These are phyloP conservation scores for Micrastur ruficollis DNA, from an alignment of 2,797 vertebrate species.

Conservation along the genomic window DNA sequence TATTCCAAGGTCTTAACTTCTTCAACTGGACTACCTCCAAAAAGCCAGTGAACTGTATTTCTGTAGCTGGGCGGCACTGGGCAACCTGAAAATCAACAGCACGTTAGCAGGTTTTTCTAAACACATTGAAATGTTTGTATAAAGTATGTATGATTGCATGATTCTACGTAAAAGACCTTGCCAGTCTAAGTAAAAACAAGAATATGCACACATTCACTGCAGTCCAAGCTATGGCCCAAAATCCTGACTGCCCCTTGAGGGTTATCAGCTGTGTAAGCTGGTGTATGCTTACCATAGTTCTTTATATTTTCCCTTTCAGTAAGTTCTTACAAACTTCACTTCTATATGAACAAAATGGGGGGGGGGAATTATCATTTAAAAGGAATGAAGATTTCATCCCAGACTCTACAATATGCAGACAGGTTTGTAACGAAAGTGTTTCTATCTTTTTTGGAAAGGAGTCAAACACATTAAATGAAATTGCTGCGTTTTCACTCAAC, in stretches of 20 bases:
- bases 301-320: background rate
- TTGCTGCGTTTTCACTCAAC: background rate
- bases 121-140: background rate
- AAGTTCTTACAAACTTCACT: background rate
- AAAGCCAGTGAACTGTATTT: conserved; percentile 76
- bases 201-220: background rate
- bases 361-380: background rate
- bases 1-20: conserved; percentile 66
- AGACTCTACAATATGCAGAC: background rate
- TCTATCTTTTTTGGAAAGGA: background rate
- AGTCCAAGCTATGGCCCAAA: background rate
- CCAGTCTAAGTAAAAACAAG: background rate
- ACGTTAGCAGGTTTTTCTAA: background rate
- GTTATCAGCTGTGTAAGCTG: background rate
- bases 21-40: conserved; percentile 75
- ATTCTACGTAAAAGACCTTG: background rate
- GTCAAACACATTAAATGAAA: background rate
- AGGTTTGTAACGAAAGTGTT: background rate
- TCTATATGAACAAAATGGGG: background rate
- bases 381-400: background rate
- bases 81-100: conserved; percentile 75
- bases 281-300: background rate
- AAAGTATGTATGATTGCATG: fast-evolving
- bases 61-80: conserved; percentile 76
- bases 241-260: background rate